Base-by-base conservation (phyloP, 1,140 invertebrate genomes). In the Vollenhovia emeryi region DNA sequence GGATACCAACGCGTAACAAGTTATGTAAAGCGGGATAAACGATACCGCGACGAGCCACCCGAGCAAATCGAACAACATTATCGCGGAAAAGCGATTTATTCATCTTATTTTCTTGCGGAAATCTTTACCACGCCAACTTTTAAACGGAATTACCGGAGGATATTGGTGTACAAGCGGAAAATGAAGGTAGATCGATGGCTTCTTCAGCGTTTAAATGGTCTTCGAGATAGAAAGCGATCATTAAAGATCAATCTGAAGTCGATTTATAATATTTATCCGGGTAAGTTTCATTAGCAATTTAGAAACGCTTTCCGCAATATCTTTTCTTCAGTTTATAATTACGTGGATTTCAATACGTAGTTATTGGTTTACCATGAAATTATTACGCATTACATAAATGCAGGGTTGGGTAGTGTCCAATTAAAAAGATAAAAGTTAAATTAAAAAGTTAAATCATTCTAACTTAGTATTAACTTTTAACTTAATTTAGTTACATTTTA, bases 1-100 rank as follows among this genome's bases (percentile, higher is more conserved):
- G 24, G 15, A 45, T 66, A 24, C 43, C 62, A 66, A 33, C 30
- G 18, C 59, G 30, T 3, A 62, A 24, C 33, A 13, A 40, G 33
- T 64, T 66, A 43, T 66, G 36, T 66, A 43, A 66, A 66, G 36
- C 27, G 36, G 24, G 33, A 64, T 64, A 64, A 64, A 64, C 18
- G 18, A 33, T 62, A 36, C 9, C 21, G 27, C 57, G 13, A 59
- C 13, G 8, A 36, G n/a, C 15, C 33, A 36, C 33, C 6, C 2
- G n/a, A 21, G n/a, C n/a, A n/a, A 64, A 64, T 64, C 24, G 11
- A 59, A 59, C 0, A 3, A 36, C 30, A 33, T 60, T 52, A 52
- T 13, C 8, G 8, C 18, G 40, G 33, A 40, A 40, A 64, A 64
- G 60, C 24, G 27, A 64, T 18, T 30, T 40, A 40, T 64, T 64